Conservation (phyloP, 2,888 invertebrate genomes). For the Drosophila mimica region DNA sequence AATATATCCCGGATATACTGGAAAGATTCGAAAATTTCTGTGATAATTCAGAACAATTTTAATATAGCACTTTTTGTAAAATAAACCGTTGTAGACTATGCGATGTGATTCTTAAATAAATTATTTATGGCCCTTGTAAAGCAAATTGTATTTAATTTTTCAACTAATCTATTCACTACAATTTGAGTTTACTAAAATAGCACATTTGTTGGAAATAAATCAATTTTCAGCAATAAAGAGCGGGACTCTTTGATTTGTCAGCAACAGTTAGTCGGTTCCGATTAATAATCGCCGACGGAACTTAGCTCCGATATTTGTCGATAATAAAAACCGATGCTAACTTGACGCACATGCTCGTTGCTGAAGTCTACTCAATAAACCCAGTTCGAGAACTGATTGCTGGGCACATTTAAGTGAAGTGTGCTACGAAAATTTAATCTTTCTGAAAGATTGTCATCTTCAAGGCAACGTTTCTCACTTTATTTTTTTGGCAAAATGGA, state of each 20-base stretch:
- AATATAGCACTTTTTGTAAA: neutral
- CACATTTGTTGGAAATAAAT: neutral
- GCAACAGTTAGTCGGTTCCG: neutral
- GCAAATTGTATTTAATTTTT: neutral
- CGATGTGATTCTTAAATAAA: neutral
- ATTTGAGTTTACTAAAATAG: neutral
- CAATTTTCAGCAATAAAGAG: neutral
- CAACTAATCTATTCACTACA: neutral
- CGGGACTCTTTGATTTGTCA: neutral
- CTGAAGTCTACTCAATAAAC: conserved; percentile 6
- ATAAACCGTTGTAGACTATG: neutral
- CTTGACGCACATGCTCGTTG: conserved; percentile 15
- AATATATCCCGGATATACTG: neutral
- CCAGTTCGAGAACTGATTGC: conserved; percentile 13
- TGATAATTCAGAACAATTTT: neutral
- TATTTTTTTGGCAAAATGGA: conserved; percentile 73
- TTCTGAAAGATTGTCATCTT: conserved; percentile 43
- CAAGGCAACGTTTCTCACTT: conserved; percentile 14
- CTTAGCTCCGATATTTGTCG: neutral
- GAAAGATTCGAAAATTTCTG: neutral
- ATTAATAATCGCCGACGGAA: neutral
- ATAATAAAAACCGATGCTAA: neutral
- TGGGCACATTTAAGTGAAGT: conserved; percentile 7
- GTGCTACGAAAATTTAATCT: conserved; percentile 36
- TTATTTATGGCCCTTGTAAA: neutral